These are phyloP conservation scores for Linnaemya tessellans DNA, from an alignment of 2,888 invertebrate genomes.

Conservation along the genomic window DNA sequence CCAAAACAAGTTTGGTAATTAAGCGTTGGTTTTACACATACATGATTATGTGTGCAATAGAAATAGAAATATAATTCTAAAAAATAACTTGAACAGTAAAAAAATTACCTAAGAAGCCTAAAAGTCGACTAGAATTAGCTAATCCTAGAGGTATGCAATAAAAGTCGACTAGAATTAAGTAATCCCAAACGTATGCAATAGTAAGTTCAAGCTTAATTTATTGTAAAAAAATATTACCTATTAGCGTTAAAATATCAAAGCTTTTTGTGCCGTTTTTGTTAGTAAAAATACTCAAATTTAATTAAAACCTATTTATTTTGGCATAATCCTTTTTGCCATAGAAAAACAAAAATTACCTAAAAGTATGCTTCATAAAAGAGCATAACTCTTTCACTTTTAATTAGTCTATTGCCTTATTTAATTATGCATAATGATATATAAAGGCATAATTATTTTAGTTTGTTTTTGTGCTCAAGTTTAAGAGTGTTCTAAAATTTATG, in stretches of 20 bases:
- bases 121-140: background rate
- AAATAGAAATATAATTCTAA: too few relatives aligned
- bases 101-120: background rate
- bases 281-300: background rate
- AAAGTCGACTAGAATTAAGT: background rate
- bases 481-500: slow-evolving; percentile 35
- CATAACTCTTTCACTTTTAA: slow-evolving; percentile 30
- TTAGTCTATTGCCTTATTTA: slow-evolving; percentile 44
- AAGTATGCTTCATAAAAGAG: slow-evolving; percentile 15
- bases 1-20: slow-evolving; percentile 1
- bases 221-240: background rate
- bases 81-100: too few relatives aligned
- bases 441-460: background rate
- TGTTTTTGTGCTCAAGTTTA: slow-evolving; percentile 10
- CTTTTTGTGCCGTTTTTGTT: background rate
- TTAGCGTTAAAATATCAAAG: background rate
- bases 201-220: background rate
- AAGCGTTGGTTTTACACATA: too few relatives aligned
- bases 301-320: background rate
- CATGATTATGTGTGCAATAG: too few relatives aligned
- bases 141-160: background rate
- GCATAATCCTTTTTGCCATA: background rate
- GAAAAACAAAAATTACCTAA: background rate
- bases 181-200: background rate
- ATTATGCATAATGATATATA: slow-evolving; percentile 41